Conservation (phyloP, 2,888 invertebrate species). For the Thysanoteuthis rhombus region DNA sequence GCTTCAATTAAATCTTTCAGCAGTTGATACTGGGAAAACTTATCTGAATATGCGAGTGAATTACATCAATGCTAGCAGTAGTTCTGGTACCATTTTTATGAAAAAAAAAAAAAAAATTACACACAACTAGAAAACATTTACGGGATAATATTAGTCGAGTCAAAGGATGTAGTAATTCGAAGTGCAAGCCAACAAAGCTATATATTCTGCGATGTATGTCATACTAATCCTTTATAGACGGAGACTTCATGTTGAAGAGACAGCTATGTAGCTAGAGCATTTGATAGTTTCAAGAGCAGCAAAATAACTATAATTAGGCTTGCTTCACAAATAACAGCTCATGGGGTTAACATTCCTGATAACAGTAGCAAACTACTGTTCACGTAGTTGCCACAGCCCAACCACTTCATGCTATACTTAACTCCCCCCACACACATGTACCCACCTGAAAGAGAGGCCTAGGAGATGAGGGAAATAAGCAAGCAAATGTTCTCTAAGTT, state of each 20-base stretch:
- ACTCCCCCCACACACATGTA: no score
- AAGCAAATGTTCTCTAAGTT: not conserved
- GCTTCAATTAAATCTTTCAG: no score
- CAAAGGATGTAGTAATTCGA: not conserved
- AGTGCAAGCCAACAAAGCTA: not conserved
- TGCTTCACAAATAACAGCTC: not conserved
- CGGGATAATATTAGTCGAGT: not conserved
- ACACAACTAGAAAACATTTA: not conserved
- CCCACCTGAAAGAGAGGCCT: not conserved
- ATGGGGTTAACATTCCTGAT: not conserved
- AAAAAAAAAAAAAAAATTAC: not conserved
- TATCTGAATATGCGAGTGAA: not conserved
- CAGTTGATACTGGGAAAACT: no score
- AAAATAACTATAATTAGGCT: constrained; percentile 12
- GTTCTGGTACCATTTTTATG: not conserved
- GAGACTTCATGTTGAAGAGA: not conserved
- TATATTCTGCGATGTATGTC: not conserved
- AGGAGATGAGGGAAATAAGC: not conserved
- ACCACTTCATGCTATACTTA: not conserved
- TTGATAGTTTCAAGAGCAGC: not conserved
- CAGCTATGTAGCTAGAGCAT: not conserved
- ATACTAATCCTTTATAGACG: not conserved
- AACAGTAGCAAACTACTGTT: constrained; percentile 12
- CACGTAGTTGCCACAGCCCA: not conserved
- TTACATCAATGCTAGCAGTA: not conserved